Evolutionary conservation across 2,888 invertebrate genomes (phyloP).

Genomic region (Microdon myrmicae): DNA sequence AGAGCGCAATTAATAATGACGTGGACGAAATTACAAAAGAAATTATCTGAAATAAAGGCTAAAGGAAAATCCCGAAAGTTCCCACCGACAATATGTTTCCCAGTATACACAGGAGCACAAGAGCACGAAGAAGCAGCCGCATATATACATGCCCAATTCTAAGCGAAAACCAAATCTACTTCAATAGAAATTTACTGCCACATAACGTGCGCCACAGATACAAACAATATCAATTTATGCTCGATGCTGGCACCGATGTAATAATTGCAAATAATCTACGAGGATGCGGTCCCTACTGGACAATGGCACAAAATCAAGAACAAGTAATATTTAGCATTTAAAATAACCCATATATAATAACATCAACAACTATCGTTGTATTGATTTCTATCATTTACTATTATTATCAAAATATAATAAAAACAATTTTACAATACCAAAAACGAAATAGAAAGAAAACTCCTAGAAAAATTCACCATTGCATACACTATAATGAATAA

Average conservation of each 20-base stretch:
- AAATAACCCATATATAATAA: constrained; percentile 49
- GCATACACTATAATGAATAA: not conserved
- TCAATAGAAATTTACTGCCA: constrained; percentile 99
- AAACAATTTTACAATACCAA: constrained; percentile 33
- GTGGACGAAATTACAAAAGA: constrained; percentile 99
- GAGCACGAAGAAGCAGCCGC: constrained; percentile 99
- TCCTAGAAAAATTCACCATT: not conserved
- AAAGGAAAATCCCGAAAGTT: constrained; percentile 99
- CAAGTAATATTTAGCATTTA: constrained; percentile 48
- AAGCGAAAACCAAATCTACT: constrained; percentile 99
- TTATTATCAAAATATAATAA: constrained; percentile 42
- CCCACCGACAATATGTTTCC: constrained; percentile 99
- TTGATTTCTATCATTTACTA: constrained; percentile 39
- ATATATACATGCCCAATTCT: constrained; percentile 99
- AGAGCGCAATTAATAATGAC: constrained; percentile 99
- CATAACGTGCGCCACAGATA: constrained; percentile 99
- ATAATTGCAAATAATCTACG: constrained; percentile 99
- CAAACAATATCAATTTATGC: constrained; percentile 99
- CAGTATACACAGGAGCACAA: constrained; percentile 97
- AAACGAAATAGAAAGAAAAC: constrained; percentile 10
- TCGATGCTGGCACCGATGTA: constrained; percentile 99
- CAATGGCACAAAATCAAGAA: constrained; percentile 45
- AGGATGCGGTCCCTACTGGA: constrained; percentile 97
- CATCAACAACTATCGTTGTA: constrained; percentile 43
- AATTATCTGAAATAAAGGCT: constrained; percentile 99